Evolutionary conservation across 1,140 invertebrate genomes (phyloP), one percentile per base, ranked within the genome.

Genomic region (Hydropsyche tenuis): DNA sequence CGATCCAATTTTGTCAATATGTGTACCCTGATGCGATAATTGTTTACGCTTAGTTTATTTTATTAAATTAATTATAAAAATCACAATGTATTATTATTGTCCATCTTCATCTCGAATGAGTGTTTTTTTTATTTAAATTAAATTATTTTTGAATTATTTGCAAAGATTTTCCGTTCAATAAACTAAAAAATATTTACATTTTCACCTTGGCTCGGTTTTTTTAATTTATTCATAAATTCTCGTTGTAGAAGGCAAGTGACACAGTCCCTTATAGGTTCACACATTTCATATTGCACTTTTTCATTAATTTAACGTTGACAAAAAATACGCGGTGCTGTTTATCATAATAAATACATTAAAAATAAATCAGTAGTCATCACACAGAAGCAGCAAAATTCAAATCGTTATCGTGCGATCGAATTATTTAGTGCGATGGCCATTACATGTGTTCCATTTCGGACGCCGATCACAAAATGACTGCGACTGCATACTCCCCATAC

Each of bases 1-100:
- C 71, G 51, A 66, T 72, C 74, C 65, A 71, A 66, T 73, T 72
- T 75, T 72, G 62, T 71, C 62, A 62, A 75, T 69, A 43, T 53
- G 72, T 72, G 72, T 76, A 76, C 75, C 75, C 75, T 76, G 75
- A 76, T 76, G 75, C 75, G 75, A 76, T 76, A 76, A 73, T 75
- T 73, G 75, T 76, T 74, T 74, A 76, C 72, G 72, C 69, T 76
- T 76, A 76, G 46, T 63, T 56, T 70, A 70, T 70, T 60, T 43
- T 45, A 66, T 66, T 69, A 69, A 37, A 70, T 72, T 66, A 68
- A 48, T 60, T 76, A 76, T 72, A 76, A 76, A 76, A 74, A 76
- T 76, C 75, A 76, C 75, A 76, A 74, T 66, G 75, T 72, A 73
- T 70, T 70, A 65, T 74, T 76, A 76, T 73, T 76, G 75, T 76